Percentiles rank a stretch among this genome's conserved stretches.
These are phyloP conservation scores for Eumeta japonica DNA, from an alignment of 1,140 invertebrate species.

Conservation along the genomic window DNA sequence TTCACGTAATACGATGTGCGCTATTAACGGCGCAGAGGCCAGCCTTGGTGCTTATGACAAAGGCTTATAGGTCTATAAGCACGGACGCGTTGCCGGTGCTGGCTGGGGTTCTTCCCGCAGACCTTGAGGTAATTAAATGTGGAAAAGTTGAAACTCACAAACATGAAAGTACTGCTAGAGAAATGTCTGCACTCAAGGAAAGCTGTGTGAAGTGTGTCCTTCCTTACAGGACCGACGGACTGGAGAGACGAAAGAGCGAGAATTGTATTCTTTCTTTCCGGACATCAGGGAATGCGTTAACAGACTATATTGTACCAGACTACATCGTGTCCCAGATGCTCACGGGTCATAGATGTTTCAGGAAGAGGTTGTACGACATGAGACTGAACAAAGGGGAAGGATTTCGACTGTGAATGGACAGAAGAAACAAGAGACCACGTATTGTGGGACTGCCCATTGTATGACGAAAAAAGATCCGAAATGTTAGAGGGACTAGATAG, in stretches of 20 bases:
- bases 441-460: too few species aligned
- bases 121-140: slow-evolving; percentile 8
- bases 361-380: too few species aligned
- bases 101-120: slow-evolving; percentile 13
- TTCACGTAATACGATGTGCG: slow-evolving; percentile 3
- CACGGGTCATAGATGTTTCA: too few species aligned
- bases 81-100: too few species aligned
- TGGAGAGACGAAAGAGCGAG: neutral
- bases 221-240: slow-evolving; percentile 8
- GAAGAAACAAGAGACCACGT: too few species aligned
- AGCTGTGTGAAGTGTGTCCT: neutral
- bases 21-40: slow-evolving; percentile 14
- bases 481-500: too few species aligned
- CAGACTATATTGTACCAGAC: slow-evolving; percentile 2
- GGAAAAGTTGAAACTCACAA: neutral
- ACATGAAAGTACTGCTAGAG: neutral
- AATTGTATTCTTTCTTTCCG: too few species aligned
- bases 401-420: too few species aligned
- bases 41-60: slow-evolving; percentile 11
- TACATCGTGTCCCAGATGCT: slow-evolving; percentile 2
- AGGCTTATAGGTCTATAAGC: slow-evolving; percentile 17
- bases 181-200: neutral
- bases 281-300: neutral
- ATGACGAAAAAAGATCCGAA: too few species aligned
- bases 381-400: too few species aligned